phyloP scores from a whole-genome alignment of 2,797 vertebrate genomes.

The Lacerta bilineata region DNA sequence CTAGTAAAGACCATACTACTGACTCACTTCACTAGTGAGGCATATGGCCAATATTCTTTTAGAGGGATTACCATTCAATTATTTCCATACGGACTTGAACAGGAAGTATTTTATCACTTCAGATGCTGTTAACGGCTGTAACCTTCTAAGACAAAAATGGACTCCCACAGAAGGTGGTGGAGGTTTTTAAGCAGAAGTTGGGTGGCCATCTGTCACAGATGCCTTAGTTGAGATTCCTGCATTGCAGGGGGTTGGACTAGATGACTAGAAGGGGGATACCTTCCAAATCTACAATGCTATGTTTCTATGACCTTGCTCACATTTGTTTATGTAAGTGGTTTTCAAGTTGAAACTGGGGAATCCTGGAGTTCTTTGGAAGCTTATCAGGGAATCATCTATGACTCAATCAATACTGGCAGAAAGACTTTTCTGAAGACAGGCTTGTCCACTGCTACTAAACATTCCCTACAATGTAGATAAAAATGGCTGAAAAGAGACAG shows the following conservation, averaged over 20 bases:
- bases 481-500: no score
- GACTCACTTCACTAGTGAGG: no score
- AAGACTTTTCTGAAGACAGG: neutral
- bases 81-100: neutral
- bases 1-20: no score
- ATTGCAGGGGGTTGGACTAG: no score
- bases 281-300: no score
- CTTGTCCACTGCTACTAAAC: neutral
- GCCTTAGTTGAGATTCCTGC: no score
- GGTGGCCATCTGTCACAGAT: no score
- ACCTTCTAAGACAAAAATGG: neutral
- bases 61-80: neutral
- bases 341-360: neutral
- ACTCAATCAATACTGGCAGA: neutral
- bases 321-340: neutral
- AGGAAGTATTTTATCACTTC: constrained; percentile 7
- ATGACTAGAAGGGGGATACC: no score
- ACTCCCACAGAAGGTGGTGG: no score
- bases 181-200: no score
- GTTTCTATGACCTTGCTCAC: neutral
- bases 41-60: no score
- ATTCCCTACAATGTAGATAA: neutral
- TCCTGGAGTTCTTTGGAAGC: neutral
- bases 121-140: neutral
- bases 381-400: neutral